Evolutionary conservation across 2,113 vertebrate genomes (phyloP), one percentile per base, ranked within the genome.

Genomic region (Girardinichthys multiradiatus): DNA sequence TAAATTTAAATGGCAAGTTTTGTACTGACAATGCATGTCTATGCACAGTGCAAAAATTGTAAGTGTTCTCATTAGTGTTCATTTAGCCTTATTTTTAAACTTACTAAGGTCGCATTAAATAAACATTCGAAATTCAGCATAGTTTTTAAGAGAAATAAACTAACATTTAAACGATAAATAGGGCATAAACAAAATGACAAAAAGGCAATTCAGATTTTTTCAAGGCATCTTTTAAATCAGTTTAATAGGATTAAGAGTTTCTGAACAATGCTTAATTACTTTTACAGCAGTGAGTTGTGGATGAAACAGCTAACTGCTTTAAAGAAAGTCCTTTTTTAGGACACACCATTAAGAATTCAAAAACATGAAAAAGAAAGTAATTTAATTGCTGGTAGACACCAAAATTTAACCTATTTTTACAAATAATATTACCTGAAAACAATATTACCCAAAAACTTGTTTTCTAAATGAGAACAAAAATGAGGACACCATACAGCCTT

Each of bases 211-310:
- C 64, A 70, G 8, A 61, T 67, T 76, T 60, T 28, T 75, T 77
- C 74, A 61, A 74, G 87, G 68, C 72, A 76, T 74, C 77, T 74
- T 80, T 77, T 76, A 79, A 87, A 86, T 85, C 77, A 61, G 73
- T 87, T 80, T 78, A 86, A 88, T 86, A 82, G 88, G 90, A 85
- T 77, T 76, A 88, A 77, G 72, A 86, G 79, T 81, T 86, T 79
- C 90, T 83, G 79, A 74, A 82, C 85, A 83, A 89, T 64, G 70
- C 85, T 90, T 85, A 86, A 92, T 93, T 87, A 87, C 87, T 79
- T 85, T 76, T 69, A 71, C 66, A 84, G 81, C 77, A 78, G 62
- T 72, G 81, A 84, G 76, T 68, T 61, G 66, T 70, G 73, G 42
- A 76, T 64, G 68, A 84, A 90, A 81, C 75, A 79, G 71, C 64